These are phyloP conservation scores for Ochropacha duplaris DNA, from an alignment of 2,888 invertebrate species.

Conservation along the genomic window DNA sequence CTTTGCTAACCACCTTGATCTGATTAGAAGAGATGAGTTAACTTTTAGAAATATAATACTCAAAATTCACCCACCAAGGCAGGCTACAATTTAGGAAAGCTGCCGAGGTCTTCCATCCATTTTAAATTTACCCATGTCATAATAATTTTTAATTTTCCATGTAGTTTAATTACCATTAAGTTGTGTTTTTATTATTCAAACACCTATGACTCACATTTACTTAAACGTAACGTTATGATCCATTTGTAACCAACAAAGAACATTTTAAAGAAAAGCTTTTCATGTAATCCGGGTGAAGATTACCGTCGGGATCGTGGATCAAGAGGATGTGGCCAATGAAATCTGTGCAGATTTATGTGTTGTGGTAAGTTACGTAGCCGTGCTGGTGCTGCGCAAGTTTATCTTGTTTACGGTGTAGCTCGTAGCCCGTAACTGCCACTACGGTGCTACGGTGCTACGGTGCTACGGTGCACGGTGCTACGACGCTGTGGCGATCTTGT, in stretches of 20 bases:
- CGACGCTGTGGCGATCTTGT: not conserved
- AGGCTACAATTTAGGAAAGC: no score
- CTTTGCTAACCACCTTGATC: no score
- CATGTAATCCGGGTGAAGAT: slow-evolving; percentile 43
- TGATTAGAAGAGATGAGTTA: no score
- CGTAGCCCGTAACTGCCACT: not conserved
- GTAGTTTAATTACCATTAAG: no score
- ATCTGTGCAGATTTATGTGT: slow-evolving; percentile 64
- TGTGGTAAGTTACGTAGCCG: slow-evolving; percentile 40
- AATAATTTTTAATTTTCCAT: no score
- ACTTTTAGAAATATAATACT: no score
- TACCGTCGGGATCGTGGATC: slow-evolving; percentile 46
- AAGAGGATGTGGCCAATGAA: slow-evolving; percentile 52
- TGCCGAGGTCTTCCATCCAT: no score
- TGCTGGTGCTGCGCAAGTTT: slow-evolving; percentile 43
- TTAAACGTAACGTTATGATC: not conserved
- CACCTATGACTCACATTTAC: not conserved
- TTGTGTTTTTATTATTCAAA: not conserved
- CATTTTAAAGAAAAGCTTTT: slow-evolving; percentile 31
- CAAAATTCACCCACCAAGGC: no score
- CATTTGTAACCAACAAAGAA: slow-evolving; percentile 12
- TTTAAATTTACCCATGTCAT: no score
- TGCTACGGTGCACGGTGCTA: not conserved
- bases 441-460: not conserved
- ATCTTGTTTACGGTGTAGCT: slow-evolving; percentile 60